Evolutionary conservation across 2,888 invertebrate genomes (phyloP), one percentile per base, ranked within the genome.

Genomic region (Lithophane ornitopus): DNA sequence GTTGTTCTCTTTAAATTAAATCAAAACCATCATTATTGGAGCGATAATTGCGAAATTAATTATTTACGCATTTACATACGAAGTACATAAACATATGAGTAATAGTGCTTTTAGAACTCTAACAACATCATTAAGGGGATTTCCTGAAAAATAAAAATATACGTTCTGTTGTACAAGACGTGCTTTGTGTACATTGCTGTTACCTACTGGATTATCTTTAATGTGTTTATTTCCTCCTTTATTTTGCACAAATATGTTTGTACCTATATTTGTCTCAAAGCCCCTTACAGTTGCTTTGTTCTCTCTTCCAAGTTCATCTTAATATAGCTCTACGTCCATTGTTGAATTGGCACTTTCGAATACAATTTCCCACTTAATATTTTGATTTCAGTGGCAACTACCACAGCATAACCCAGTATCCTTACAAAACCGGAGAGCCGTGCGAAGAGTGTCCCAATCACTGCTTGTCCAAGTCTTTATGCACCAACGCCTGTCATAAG

Each of bases 401-500:
- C 89, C 96, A 97, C 72, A 96, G 97, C 2, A 96, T 97, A 81
- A 93, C 97, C 7, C 97, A 97, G 7, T 96, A 94, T 70, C 98
- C 98, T 0, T 98, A 98, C 94, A 97, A 97, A 90, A 93, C 94
- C 62, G 98, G 98, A 0, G 91, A 93, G 68, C 97, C 98, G 0
- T 98, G 98, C 91, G 96, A 93, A 49, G 97, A 97, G 73, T 98
- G 98, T 90, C 97, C 97, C 34, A 94, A 96, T 41, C 93, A 97
- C 82, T 98, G 98, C 91, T 94, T 97, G 78, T 95, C 97, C 19
- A 97, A 97, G 54, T 96, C 97, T 83, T 97, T 98, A n/a, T 98
- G 98, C 94, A 97, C 97, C 58, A 98, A 98, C 94, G 91, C 97
- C 0, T 98, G 98, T 89, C 96, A 97, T 56, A 97, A 97, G 80